A percentile compares a stretch with the other conserved stretches of the same genome.
Conservation (phyloP, 2,888 invertebrate genomes). For the Galerucella pusilla region DNA sequence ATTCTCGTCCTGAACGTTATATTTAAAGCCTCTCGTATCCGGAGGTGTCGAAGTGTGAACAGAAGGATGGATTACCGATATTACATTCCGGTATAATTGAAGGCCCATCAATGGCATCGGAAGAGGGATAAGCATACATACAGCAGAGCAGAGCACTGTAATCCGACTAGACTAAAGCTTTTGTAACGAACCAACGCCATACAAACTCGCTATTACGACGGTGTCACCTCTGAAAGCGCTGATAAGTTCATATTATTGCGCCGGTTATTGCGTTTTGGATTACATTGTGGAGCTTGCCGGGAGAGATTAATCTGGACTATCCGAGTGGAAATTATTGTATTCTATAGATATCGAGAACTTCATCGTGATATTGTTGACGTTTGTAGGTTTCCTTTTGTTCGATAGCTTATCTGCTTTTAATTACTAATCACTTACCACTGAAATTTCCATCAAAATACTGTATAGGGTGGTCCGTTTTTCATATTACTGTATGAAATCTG, state of each 20-base stretch:
- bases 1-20: constrained; percentile 1
- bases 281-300: constrained; percentile 41
- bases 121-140: constrained; percentile 53
- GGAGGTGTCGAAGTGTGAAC: constrained; percentile 48
- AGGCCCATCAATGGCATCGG: constrained; percentile 58
- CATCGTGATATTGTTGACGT: constrained; percentile 3
- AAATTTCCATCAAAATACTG: not conserved
- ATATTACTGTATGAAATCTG: too few species aligned
- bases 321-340: constrained; percentile 41
- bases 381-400: constrained; percentile 18
- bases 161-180: constrained; percentile 48
- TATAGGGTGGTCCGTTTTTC: not conserved
- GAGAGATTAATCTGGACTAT: constrained; percentile 40
- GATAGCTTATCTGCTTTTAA: not conserved
- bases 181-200: constrained; percentile 49
- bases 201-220: constrained; percentile 51
- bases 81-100: constrained; percentile 63
- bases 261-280: constrained; percentile 51
- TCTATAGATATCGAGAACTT: constrained; percentile 25
- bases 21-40: constrained; percentile 20
- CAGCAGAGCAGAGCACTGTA: constrained; percentile 36
- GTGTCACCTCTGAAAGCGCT: constrained; percentile 48
- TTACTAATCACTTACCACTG: not conserved
- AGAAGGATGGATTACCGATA: constrained; percentile 61
- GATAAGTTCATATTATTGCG: constrained; percentile 55